These are phyloP conservation scores for Eilema griseolum DNA, from an alignment of 2,888 invertebrate species.

Conservation along the genomic window DNA sequence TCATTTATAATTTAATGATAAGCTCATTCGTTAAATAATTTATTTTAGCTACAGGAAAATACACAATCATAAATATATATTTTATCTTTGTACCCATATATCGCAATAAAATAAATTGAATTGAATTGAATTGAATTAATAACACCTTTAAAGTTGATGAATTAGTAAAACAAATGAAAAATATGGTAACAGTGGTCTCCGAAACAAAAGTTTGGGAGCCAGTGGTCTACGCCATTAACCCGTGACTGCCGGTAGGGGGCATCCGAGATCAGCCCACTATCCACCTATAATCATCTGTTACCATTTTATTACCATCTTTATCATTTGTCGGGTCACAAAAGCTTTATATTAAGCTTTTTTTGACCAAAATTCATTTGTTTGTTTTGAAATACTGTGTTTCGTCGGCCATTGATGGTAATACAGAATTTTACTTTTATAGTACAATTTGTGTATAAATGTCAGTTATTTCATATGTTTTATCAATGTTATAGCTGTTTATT, in stretches of 20 bases:
- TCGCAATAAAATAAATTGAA: no score
- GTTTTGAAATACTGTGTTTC: slow-evolving; percentile 42
- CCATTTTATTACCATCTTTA: slow-evolving; percentile 65
- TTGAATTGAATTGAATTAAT: no score
- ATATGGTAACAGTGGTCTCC: not conserved
- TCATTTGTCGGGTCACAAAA: slow-evolving; percentile 60
- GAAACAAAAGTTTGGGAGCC: not conserved
- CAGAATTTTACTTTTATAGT: slow-evolving; percentile 42
- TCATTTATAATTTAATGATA: no score
- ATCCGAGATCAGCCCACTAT: slow-evolving; percentile 46
- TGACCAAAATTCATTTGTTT: slow-evolving; percentile 46
- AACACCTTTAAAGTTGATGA: no score
- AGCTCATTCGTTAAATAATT: no score
- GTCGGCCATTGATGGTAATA: slow-evolving; percentile 41
- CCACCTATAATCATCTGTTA: slow-evolving; percentile 66
- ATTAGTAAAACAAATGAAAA: not conserved
- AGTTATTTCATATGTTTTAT: slow-evolving; percentile 27
- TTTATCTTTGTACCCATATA: no score
- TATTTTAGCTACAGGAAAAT: no score
- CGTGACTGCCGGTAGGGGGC: slow-evolving; percentile 49
- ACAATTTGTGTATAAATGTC: slow-evolving; percentile 22
- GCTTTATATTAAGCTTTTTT: slow-evolving; percentile 34
- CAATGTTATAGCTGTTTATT: slow-evolving; percentile 44
- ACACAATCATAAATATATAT: no score
- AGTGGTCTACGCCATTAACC: slow-evolving; percentile 45